Percentiles rank a stretch among this genome's conserved stretches.
These are phyloP conservation scores for Axea sp. DNA, from an alignment of 2,888 invertebrate species.

Conservation along the genomic window DNA sequence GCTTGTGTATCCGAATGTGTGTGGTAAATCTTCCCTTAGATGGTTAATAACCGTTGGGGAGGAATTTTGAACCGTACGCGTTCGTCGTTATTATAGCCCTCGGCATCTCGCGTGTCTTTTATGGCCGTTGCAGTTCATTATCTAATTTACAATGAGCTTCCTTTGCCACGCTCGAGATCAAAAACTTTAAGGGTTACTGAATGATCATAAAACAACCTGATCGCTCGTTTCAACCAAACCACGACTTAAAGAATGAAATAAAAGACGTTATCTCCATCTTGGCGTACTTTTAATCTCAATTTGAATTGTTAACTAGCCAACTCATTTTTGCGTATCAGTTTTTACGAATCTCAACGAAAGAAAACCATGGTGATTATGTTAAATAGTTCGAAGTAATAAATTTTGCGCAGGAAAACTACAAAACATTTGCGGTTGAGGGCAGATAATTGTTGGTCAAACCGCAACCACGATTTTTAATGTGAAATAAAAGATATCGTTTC, in stretches of 20 bases:
- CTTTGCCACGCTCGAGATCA: slow-evolving; percentile 43
- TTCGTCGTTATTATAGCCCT: slow-evolving; percentile 64
- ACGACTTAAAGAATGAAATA: slow-evolving; percentile 23
- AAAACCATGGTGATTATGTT: slow-evolving; percentile 24
- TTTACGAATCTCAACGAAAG: slow-evolving; percentile 22
- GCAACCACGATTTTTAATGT: slow-evolving; percentile 9
- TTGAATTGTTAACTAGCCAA: slow-evolving; percentile 32
- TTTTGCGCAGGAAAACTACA: slow-evolving; percentile 1
- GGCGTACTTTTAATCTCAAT: slow-evolving; percentile 24
- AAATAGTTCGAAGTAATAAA: slow-evolving; percentile 14
- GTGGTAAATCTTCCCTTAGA: too few relatives aligned
- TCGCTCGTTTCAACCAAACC: slow-evolving; percentile 14
- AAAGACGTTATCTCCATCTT: slow-evolving; percentile 28
- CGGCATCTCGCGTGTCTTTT: slow-evolving; percentile 62
- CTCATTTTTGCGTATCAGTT: slow-evolving; percentile 29
- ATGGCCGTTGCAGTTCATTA: slow-evolving; percentile 50
- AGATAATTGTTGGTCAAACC: slow-evolving; percentile 21
- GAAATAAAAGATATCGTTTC: slow-evolving; percentile 5
- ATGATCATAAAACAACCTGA: slow-evolving; percentile 31
- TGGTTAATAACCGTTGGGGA: slow-evolving; percentile 65
- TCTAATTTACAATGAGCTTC: slow-evolving; percentile 47
- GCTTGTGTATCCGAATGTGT: too few relatives aligned
- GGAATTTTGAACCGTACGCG: slow-evolving; percentile 63
- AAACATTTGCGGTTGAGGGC: background rate
- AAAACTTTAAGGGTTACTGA: slow-evolving; percentile 21